Percentiles rank a stretch among this genome's conserved stretches.
Evolutionary conservation across 1,140 invertebrate genomes (phyloP).

Genomic region (Bombus difficillimus): DNA sequence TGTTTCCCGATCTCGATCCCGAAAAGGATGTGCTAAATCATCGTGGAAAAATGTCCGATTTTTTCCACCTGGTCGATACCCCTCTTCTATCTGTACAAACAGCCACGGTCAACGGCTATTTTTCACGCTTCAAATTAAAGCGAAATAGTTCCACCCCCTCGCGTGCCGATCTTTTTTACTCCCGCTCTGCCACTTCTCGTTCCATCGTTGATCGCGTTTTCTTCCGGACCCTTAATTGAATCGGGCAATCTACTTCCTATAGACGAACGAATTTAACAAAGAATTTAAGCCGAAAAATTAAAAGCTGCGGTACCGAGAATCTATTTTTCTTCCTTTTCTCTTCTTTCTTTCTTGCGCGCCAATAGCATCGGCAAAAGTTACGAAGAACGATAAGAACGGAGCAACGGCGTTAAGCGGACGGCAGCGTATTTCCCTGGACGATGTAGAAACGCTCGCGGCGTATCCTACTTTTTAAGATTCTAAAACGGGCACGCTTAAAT

Average conservation of each 20-base stretch:
- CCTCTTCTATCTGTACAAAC: not conserved
- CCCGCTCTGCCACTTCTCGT: not conserved
- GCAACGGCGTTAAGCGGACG: not conserved
- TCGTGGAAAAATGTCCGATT: conserved; percentile 42
- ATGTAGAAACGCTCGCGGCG: not conserved
- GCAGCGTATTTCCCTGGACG: not conserved
- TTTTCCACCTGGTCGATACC: conserved; percentile 23
- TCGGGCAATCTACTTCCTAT: not conserved
- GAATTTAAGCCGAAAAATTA: not conserved
- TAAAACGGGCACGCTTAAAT: conserved; percentile 42
- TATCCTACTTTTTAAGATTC: conserved; percentile 27
- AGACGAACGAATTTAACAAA: not conserved
- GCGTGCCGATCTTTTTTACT: no score
- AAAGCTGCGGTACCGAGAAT: not conserved
- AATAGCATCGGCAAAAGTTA: not conserved
- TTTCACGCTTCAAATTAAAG: conserved; percentile 39
- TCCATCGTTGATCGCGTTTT: not conserved
- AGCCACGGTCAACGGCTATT: conserved; percentile 32
- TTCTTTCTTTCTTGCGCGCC: not conserved
- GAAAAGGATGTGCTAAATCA: conserved; percentile 50
- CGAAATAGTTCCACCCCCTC: not conserved
- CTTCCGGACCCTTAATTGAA: not conserved
- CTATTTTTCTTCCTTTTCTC: not conserved
- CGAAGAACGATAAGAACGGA: not conserved
- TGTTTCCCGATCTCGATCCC: conserved; percentile 48